Evolutionary conservation across 2,797 vertebrate species (phyloP).

Genomic region (Hypotaenidia okinawae): DNA sequence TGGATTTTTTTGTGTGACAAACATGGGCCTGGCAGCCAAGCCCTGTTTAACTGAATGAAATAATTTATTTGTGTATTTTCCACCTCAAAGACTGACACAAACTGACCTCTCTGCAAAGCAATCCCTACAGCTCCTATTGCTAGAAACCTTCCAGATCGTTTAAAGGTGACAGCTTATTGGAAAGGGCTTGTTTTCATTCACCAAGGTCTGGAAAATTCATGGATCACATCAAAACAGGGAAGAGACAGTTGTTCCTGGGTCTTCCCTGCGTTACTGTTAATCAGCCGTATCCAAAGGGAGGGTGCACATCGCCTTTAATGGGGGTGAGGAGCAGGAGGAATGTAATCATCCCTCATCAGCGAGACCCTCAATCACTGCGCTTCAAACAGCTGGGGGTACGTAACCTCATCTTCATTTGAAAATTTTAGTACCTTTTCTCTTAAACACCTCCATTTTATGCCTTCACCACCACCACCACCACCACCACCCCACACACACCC

Average conservation of each 20-base stretch:
- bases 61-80: neutral
- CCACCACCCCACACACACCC: too few relatives aligned
- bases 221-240: neutral
- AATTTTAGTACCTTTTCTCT: conserved; percentile 51
- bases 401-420: conserved; percentile 55
- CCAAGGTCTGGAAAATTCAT: neutral
- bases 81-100: neutral
- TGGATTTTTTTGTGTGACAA: neutral
- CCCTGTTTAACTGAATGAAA: neutral
- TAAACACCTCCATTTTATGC: neutral
- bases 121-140: neutral
- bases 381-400: conserved; percentile 53
- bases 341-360: conserved; percentile 64
- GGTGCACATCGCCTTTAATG: neutral
- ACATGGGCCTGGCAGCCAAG: neutral
- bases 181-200: neutral
- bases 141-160: neutral
- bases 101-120: neutral
- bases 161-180: neutral
- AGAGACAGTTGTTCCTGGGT: neutral
- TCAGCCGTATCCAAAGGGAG: conserved; percentile 33
- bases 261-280: neutral
- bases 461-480: too few relatives aligned
- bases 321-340: conserved; percentile 31
- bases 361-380: conserved; percentile 65